Evolutionary conservation across 2,888 invertebrate species (phyloP), one percentile per base, ranked within the genome.

Genomic region (Hydropsyche betteni): DNA sequence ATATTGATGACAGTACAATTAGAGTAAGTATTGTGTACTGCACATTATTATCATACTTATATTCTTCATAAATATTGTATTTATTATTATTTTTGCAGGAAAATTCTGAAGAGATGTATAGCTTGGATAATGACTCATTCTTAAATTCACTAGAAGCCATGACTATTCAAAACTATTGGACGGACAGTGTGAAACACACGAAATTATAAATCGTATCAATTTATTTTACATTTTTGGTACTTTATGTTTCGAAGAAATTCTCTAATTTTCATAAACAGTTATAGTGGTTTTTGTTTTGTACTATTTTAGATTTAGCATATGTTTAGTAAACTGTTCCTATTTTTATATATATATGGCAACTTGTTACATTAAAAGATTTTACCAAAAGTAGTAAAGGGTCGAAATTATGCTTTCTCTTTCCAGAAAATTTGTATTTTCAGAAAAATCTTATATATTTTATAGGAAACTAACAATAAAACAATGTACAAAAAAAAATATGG

Each of bases 81-180:
- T 80, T 1, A 44, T 53, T 75, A 68, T 80, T 81, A 79, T 80
- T 76, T 80, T 90, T 90, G 24, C 88, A 96, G 96, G 96, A 96
- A 84, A 95, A 94, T 83, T 94, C 94, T 5, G 96, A 96, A 86
- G 96, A 96, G 86, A 95, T 96, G 94, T 95, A 95, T 86, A 96
- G 96, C 82, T 86, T 96, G 86, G 96, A 96, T 87, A 96, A 96
- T 84, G 96, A 96, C 84, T 96, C 96, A 78, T 96, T 96, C 87
- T 89, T 96, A 78, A 96, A 96, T 86, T 96, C 96, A 78, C 86
- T 96, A 81, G 96, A 96, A 86, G 95, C 95, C 80, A 95, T 96
- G 94, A 95, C 96, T 80, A 95, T 96, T 83, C 95, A 95, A 85
- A 96, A 96, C 86, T 95, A 95, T 83, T 96, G 96, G 95, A 95